Conservation (phyloP, 2,888 invertebrate species). For the Caenorhabditis drosophilae region DNA sequence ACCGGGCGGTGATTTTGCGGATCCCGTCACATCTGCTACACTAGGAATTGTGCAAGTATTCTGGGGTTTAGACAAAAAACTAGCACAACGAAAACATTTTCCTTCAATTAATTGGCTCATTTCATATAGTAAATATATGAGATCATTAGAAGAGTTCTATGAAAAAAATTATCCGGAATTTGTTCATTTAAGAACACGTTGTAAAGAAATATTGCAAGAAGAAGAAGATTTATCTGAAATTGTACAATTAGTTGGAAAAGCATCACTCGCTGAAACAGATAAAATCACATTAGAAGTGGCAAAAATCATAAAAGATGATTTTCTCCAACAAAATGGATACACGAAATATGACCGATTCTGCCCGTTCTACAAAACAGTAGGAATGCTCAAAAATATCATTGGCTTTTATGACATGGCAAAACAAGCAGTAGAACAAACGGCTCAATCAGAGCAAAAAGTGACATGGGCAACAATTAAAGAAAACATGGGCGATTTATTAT, state of each 20-base stretch:
- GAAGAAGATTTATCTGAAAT: constrained; percentile 99
- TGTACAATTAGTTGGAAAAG: constrained; percentile 97
- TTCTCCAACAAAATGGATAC: constrained; percentile 96
- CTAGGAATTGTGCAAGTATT: constrained; percentile 85
- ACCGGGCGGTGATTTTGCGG: constrained; percentile 99
- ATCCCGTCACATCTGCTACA: constrained; percentile 99
- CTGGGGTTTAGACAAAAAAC: constrained; percentile 68
- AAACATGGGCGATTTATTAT: constrained; percentile 92
- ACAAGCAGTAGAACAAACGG: constrained; percentile 95
- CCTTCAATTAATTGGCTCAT: constrained; percentile 99
- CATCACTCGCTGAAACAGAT: constrained; percentile 88
- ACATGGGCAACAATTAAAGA: constrained; percentile 84
- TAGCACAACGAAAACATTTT: constrained; percentile 92
- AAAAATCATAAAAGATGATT: constrained; percentile 88
- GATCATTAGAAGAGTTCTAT: constrained; percentile 97
- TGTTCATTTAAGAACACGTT: constrained; percentile 91
- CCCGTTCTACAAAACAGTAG: constrained; percentile 99
- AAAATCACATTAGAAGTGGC: constrained; percentile 96
- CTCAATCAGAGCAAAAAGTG: constrained; percentile 96
- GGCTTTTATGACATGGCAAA: constrained; percentile 96
- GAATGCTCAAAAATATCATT: constrained; percentile 97
- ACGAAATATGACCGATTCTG: constrained; percentile 80
- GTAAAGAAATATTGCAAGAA: constrained; percentile 84
- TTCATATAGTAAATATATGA: constrained; percentile 95
- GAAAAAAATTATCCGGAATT: constrained; percentile 98